Evolutionary conservation across 2,888 invertebrate genomes (phyloP).

Genomic region (Tanaodytes sp.): DNA sequence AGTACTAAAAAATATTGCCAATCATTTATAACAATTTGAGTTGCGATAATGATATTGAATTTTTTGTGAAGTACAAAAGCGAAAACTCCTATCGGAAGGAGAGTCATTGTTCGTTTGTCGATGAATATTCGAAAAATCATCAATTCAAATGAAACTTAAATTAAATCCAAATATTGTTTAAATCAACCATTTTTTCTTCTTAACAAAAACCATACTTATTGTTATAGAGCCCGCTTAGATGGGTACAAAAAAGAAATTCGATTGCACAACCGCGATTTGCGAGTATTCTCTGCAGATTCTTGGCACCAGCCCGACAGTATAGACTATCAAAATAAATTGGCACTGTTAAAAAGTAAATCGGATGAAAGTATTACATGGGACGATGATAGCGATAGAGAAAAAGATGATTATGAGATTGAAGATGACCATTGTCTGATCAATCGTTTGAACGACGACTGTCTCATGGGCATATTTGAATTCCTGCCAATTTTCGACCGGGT

Average conservation of each 20-base stretch:
- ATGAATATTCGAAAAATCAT: no score
- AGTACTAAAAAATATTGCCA: no score
- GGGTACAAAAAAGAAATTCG: constrained; percentile 61
- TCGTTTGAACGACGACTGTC: constrained; percentile 76
- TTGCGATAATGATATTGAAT: no score
- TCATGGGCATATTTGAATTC: constrained; percentile 75
- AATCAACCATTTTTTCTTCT: neutral
- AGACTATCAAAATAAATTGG: constrained; percentile 62
- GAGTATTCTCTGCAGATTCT: constrained; percentile 76
- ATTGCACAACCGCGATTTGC: constrained; percentile 69
- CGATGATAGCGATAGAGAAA: constrained; percentile 5
- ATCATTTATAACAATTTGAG: no score
- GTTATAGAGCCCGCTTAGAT: constrained; percentile 64
- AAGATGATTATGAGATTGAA: no score
- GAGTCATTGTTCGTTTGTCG: no score
- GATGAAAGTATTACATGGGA: constrained; percentile 11
- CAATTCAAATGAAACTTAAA: no score
- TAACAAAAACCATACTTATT: constrained; percentile 3
- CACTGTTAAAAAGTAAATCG: constrained; percentile 55
- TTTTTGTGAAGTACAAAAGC: no score
- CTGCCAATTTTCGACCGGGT: constrained; percentile 75
- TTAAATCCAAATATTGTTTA: neutral
- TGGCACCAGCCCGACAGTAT: constrained; percentile 77
- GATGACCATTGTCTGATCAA: constrained; percentile 67
- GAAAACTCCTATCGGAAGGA: no score